Conservation (phyloP, 2,888 invertebrate genomes). For the Gisinianus flammeolus region DNA sequence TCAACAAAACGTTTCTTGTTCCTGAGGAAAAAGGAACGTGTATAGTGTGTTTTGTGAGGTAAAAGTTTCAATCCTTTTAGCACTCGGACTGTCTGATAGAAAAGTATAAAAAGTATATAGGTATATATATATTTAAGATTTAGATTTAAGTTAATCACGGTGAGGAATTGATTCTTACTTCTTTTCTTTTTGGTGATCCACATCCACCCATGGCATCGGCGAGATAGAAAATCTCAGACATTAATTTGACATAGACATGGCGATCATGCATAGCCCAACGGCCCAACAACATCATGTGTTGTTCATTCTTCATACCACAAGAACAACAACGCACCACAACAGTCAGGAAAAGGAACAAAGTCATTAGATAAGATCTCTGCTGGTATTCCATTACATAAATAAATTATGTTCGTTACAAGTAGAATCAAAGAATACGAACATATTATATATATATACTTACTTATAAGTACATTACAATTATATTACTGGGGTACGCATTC, state of each 20-base stretch:
- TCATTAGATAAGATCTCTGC: background rate
- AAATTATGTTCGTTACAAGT: background rate
- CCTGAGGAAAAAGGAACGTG: no score
- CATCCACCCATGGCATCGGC: no score
- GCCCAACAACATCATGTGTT: no score
- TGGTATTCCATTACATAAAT: background rate
- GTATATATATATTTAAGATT: background rate
- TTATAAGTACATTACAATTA: no score
- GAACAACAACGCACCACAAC: background rate
- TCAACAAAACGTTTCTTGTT: background rate
- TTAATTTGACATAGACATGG: background rate
- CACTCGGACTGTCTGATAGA: no score
- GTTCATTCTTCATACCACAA: no score
- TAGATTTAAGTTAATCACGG: background rate
- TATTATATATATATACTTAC: no score
- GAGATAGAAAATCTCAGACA: background rate
- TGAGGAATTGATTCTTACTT: background rate
- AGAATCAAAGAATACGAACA: background rate
- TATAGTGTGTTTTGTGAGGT: no score
- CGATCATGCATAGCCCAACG: background rate
- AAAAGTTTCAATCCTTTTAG: background rate
- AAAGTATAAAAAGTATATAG: no score
- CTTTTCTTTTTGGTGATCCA: no score
- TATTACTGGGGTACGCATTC: no score
- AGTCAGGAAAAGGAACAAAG: background rate